Conservation (phyloP, 2,797 vertebrate species). For the Lepus oiostolus region DNA sequence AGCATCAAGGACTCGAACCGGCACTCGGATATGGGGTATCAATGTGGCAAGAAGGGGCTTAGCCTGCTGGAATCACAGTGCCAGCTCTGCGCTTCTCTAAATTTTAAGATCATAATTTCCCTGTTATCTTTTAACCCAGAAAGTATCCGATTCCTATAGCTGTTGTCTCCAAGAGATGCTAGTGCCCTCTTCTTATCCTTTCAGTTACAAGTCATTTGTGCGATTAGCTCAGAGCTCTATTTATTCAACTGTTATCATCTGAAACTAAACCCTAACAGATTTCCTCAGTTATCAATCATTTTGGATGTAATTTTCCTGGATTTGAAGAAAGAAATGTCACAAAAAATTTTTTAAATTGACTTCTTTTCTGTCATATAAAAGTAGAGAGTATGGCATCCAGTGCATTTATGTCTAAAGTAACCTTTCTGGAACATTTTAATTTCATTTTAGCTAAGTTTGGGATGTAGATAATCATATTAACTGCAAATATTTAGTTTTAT, state of each 20-base stretch:
- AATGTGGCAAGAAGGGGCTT: too few species aligned
- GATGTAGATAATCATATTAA: neutral
- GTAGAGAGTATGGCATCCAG: neutral
- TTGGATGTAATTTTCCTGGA: neutral
- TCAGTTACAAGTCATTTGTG: neutral
- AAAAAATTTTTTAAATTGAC: constrained; percentile 13
- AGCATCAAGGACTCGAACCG: too few species aligned
- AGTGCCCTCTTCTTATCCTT: neutral
- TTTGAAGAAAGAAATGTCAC: neutral
- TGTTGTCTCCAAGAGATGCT: neutral
- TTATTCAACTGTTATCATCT: neutral
- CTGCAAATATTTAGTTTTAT: constrained; percentile 1
- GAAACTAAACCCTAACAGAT: neutral
- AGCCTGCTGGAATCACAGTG: too few species aligned
- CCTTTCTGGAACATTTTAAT: neutral
- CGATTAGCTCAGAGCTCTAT: neutral
- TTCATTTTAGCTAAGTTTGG: neutral
- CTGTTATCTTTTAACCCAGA: neutral
- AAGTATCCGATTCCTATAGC: neutral
- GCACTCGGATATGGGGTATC: too few species aligned
- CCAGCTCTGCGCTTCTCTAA: neutral
- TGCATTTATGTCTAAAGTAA: neutral
- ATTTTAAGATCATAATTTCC: neutral
- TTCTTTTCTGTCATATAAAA: neutral
- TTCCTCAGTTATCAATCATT: neutral